These are phyloP conservation scores for Bombus balteatus DNA, from an alignment of 1,140 invertebrate species.

Conservation along the genomic window DNA sequence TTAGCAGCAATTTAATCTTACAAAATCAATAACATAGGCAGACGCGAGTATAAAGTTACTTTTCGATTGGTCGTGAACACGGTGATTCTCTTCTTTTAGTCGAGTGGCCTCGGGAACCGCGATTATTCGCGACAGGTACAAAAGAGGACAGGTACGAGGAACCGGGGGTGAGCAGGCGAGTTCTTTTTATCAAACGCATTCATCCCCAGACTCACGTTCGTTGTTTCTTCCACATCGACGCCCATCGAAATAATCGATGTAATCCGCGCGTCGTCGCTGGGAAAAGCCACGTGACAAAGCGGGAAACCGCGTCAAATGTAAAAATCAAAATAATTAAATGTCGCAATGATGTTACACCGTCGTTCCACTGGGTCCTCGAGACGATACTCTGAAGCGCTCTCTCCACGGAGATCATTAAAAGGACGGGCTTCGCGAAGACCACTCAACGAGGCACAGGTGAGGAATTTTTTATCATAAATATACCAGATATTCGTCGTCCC, in stretches of 20 bases:
- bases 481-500: not conserved
- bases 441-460: slow-evolving; percentile 33
- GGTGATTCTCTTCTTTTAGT: not conserved
- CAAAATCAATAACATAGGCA: slow-evolving; percentile 13
- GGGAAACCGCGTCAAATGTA: slow-evolving; percentile 13
- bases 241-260: slow-evolving; percentile 34
- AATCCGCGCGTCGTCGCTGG: not conserved
- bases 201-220: not conserved
- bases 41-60: not conserved
- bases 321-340: slow-evolving; percentile 53
- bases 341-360: slow-evolving; percentile 26
- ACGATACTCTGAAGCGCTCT: slow-evolving; percentile 22
- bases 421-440: slow-evolving; percentile 29
- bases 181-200: slow-evolving; percentile 16
- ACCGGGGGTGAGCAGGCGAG: not conserved
- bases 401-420: slow-evolving; percentile 45
- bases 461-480: slow-evolving; percentile 34
- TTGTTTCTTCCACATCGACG: slow-evolving; percentile 11
- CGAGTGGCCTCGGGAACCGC: not conserved
- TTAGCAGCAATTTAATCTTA: slow-evolving; percentile 4
- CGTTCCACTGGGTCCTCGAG: slow-evolving; percentile 26
- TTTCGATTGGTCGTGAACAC: not conserved
- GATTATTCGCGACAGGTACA: not conserved
- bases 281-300: not conserved
- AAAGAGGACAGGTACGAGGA: not conserved